A percentile compares a stretch with the other conserved stretches of the same genome.
Conservation (phyloP, 2,113 vertebrate genomes). For the Craseonycteris thonglongyai region DNA sequence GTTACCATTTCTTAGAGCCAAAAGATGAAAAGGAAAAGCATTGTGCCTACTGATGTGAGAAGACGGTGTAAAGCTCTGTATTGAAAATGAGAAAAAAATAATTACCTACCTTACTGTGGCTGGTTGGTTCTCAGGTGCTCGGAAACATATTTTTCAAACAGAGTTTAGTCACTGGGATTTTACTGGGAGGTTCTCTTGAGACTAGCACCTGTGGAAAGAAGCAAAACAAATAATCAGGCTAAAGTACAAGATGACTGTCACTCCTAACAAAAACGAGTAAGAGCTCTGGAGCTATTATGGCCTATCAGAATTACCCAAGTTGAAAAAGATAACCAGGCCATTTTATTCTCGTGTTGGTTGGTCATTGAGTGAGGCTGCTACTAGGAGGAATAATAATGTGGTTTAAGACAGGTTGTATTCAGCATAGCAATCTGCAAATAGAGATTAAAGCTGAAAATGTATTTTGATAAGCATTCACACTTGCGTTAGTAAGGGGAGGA, state of each 20-base stretch:
- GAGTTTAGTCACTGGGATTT: neutral
- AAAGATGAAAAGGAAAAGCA: neutral
- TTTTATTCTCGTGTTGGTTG: neutral
- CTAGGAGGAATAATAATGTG: neutral
- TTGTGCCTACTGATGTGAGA: neutral
- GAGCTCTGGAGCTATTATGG: rapidly evolving
- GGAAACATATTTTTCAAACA: neutral
- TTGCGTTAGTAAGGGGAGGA: neutral
- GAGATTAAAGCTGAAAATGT: neutral
- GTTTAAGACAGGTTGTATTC: neutral
- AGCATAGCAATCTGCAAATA: neutral
- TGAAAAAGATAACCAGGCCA: neutral
- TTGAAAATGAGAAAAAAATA: neutral
- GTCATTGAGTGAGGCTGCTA: neutral
- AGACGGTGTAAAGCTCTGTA: neutral
- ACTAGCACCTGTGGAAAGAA: neutral
- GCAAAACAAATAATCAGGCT: neutral
- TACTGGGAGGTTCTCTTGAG: neutral
- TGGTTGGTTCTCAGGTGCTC: neutral
- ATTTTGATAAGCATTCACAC: neutral
- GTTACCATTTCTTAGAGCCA: neutral
- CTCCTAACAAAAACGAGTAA: no score
- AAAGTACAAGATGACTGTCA: neutral
- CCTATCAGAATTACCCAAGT: neutral
- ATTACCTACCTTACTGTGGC: neutral